These are phyloP conservation scores for Neodiprion virginianus DNA, from an alignment of 1,140 invertebrate species.

Conservation along the genomic window DNA sequence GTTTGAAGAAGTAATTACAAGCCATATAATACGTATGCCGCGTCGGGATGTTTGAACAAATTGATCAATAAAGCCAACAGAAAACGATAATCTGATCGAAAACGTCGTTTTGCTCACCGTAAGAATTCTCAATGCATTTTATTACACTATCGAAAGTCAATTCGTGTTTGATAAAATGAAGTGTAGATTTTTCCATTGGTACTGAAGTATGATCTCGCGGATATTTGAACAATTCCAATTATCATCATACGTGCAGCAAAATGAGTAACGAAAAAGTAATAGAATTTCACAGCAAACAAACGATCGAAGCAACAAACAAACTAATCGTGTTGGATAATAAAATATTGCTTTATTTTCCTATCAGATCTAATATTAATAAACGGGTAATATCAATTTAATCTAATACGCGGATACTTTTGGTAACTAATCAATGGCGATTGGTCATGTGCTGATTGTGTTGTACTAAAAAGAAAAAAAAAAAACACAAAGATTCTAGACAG, in stretches of 20 bases:
- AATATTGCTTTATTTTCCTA: background rate
- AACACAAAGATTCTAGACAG: conserved; percentile 25
- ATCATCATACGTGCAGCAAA: background rate
- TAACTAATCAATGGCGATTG: conserved; percentile 34
- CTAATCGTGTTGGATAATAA: background rate
- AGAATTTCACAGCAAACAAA: background rate
- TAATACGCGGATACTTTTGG: background rate
- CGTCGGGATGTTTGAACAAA: background rate
- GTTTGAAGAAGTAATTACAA: background rate
- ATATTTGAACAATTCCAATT: too few species aligned
- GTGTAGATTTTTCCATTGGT: too few species aligned
- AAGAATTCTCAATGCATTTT: background rate
- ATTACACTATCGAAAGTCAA: too few species aligned
- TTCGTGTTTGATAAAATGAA: too few species aligned
- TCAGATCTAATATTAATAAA: background rate
- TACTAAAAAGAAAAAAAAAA: background rate
- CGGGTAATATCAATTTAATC: background rate
- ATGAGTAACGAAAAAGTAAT: background rate
- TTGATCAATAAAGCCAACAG: background rate
- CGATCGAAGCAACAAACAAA: background rate
- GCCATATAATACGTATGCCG: background rate
- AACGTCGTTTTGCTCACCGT: background rate
- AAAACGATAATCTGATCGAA: too few species aligned
- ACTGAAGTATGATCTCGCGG: too few species aligned
- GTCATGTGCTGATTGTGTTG: conserved; percentile 38